Conservation (phyloP, 2,797 vertebrate genomes). For the Cynodonichthys magdalenae region DNA sequence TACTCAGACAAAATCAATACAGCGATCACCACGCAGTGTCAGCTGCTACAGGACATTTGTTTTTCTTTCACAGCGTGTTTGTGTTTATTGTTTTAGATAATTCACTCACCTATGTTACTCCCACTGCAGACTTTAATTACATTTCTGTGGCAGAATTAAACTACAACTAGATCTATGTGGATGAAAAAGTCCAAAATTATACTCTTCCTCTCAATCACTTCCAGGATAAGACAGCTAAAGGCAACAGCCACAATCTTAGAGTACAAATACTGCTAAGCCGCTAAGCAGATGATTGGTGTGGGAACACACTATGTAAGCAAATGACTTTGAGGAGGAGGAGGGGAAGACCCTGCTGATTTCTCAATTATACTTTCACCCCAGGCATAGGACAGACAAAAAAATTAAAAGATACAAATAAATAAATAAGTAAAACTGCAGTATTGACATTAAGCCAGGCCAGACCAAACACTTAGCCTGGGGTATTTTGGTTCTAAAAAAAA, state of each 20-base stretch:
- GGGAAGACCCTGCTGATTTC: conserved; percentile 82
- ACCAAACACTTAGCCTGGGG: conserved; percentile 61
- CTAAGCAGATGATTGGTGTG: conserved; percentile 86
- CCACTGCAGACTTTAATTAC: conserved; percentile 66
- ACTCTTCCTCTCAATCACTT: conserved; percentile 65
- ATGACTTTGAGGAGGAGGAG: conserved; percentile 81
- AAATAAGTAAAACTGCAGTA: conserved; percentile 61
- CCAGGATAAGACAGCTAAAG: conserved; percentile 74
- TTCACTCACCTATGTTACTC: conserved; percentile 43
- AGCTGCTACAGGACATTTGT: conserved; percentile 20
- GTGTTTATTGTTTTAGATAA: conserved; percentile 45
- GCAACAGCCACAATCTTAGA: conserved; percentile 82
- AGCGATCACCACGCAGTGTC: conserved; percentile 23
- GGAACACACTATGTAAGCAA: conserved; percentile 83
- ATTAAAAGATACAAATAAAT: conserved; percentile 40
- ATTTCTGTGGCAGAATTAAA: conserved; percentile 62
- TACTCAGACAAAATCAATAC: conserved; percentile 14
- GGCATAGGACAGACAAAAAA: conserved; percentile 71
- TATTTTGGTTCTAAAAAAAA: conserved; percentile 56
- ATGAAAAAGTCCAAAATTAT: conserved; percentile 71
- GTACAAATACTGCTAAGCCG: conserved; percentile 85
- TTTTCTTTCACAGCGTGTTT: conserved; percentile 7
- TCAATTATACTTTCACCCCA: conserved; percentile 82
- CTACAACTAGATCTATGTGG: conserved; percentile 74
- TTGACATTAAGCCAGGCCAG: conserved; percentile 75